phyloP scores from a whole-genome alignment of 1,140 invertebrate species.

The Galendromus occidentalis region DNA sequence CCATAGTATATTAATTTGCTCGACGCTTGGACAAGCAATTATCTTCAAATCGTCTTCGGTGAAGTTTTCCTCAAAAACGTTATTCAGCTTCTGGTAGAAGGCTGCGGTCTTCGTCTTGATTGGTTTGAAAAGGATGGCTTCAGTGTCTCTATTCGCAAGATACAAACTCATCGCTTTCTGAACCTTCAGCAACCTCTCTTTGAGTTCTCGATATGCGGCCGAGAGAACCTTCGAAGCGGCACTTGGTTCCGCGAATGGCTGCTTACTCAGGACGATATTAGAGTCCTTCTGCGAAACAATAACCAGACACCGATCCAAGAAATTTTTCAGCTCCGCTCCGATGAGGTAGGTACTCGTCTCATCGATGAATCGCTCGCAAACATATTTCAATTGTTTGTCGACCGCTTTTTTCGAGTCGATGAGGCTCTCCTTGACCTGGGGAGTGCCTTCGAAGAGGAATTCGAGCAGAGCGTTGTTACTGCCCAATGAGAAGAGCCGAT shows the following conservation, averaged over 20 bases:
- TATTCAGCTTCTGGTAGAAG: not conserved
- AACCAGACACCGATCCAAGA: not conserved
- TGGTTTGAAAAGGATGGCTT: constrained; percentile 80
- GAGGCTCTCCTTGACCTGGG: constrained; percentile 56
- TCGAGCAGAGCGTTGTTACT: constrained; percentile 77
- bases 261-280: constrained; percentile 19
- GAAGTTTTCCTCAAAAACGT: constrained; percentile 33
- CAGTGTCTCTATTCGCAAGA: constrained; percentile 84
- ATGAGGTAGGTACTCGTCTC: constrained; percentile 31
- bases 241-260: constrained; percentile 32
- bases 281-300: not conserved
- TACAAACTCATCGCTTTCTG: constrained; percentile 80
- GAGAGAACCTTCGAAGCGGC: constrained; percentile 28
- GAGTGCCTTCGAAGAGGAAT: constrained; percentile 42
- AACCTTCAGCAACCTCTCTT: constrained; percentile 51
- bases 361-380: constrained; percentile 76
- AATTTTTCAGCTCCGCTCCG: not conserved
- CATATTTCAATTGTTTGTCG: constrained; percentile 65
- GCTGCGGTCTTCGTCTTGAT: constrained; percentile 43
- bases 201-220: constrained; percentile 43
- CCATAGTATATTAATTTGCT: constrained; percentile 44
- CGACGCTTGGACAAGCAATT: constrained; percentile 65
- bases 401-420: constrained; percentile 86
- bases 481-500: constrained; percentile 62
- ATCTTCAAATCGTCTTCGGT: constrained; percentile 55